phyloP scores from a whole-genome alignment of 2,888 invertebrate species.

The Drosophila kuntzei region DNA sequence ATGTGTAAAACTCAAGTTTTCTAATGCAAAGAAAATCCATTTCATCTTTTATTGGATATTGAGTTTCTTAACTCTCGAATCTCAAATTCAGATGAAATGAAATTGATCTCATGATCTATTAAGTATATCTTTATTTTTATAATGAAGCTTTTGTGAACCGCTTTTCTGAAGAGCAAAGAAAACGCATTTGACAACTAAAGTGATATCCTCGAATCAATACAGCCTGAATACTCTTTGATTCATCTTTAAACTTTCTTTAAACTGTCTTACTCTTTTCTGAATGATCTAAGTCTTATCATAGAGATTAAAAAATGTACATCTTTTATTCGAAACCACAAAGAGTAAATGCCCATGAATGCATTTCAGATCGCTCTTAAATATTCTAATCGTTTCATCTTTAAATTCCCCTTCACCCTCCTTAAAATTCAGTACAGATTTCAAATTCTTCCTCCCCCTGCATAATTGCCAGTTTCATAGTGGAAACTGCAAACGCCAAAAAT shows the following conservation, averaged over 20 bases:
- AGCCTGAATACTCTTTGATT: not conserved
- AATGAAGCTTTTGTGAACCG: too few relatives aligned
- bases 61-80: not conserved
- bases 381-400: not conserved
- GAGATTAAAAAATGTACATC: not conserved
- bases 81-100: too few relatives aligned
- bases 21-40: not conserved
- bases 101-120: too few relatives aligned
- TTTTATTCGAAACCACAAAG: not conserved
- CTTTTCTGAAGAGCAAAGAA: too few relatives aligned
- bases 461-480: conserved; percentile 30
- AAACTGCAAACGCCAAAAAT: conserved; percentile 43
- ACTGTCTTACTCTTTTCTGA: too few relatives aligned
- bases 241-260: not conserved
- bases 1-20: not conserved
- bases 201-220: too few relatives aligned
- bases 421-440: not conserved
- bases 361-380: not conserved
- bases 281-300: too few relatives aligned
- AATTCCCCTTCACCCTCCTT: not conserved
- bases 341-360: not conserved
- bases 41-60: not conserved
- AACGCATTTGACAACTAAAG: too few relatives aligned
- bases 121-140: too few relatives aligned
- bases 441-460: not conserved